Percentiles rank a stretch among this genome's conserved stretches.
Conservation (phyloP, 2,113 vertebrate species). For the Theropithecus gelada region DNA sequence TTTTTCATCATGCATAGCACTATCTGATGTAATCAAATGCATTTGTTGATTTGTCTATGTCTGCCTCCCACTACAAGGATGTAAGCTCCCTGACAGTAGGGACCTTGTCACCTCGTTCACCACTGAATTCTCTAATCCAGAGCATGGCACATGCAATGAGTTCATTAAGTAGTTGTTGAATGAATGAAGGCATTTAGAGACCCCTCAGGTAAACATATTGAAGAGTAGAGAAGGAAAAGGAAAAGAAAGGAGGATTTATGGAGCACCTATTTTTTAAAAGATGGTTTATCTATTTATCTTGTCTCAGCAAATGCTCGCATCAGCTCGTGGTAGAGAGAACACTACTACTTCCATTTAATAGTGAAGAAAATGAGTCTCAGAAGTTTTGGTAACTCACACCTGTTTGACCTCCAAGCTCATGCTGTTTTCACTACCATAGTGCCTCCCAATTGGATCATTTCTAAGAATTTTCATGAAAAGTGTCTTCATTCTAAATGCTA, state of each 20-base stretch:
- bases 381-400: background rate
- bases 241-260: background rate
- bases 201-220: background rate
- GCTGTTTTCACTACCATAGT: background rate
- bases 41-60: background rate
- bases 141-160: background rate
- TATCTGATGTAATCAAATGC: background rate
- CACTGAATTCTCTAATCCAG: background rate
- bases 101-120: background rate
- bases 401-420: background rate
- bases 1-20: background rate
- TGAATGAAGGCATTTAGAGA: background rate
- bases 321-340: background rate
- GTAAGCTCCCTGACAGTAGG: background rate
- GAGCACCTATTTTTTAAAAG: background rate
- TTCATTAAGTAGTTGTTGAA: background rate
- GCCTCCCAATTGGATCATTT: background rate
- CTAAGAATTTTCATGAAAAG: slow-evolving; percentile 34
- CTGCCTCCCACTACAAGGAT: background rate
- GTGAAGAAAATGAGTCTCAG: background rate
- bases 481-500: slow-evolving; percentile 40
- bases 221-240: background rate
- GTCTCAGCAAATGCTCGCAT: background rate
- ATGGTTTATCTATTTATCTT: background rate
- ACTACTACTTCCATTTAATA: background rate